Conservation (phyloP, 2,797 vertebrate species). For the Myiotriccus ornatus region DNA sequence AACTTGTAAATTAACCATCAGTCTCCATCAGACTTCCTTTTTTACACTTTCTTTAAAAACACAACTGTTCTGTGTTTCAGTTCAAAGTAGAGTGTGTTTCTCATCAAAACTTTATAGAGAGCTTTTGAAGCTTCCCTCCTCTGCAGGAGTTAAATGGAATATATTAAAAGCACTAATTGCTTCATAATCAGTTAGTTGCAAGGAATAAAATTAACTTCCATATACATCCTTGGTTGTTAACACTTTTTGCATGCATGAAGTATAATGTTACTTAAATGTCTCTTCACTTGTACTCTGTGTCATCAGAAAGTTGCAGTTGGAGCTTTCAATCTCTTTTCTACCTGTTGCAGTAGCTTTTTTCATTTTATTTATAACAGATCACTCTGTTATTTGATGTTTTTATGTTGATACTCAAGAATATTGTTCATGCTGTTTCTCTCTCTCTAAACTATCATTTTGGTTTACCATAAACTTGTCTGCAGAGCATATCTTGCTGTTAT, state of each 20-base stretch:
- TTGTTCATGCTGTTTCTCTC: background rate
- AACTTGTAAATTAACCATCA: background rate
- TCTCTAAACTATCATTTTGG: background rate
- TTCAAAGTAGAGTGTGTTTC: background rate
- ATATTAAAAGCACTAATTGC: background rate
- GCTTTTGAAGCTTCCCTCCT: background rate
- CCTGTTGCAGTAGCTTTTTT: rapidly evolving
- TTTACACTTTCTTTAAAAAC: background rate
- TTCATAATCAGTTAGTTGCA: background rate
- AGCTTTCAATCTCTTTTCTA: background rate
- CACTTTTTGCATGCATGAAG: background rate
- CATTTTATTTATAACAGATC: background rate
- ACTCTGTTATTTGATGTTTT: background rate
- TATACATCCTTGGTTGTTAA: background rate
- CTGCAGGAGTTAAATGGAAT: background rate
- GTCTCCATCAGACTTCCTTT: background rate
- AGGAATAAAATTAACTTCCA: background rate
- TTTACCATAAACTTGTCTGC: background rate
- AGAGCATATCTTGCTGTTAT: background rate
- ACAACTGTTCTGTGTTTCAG: background rate
- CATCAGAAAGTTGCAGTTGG: background rate
- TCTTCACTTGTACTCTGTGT: background rate
- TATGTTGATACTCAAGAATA: background rate
- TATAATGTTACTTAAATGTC: background rate
- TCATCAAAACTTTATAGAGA: background rate